Evolutionary conservation across 2,888 invertebrate genomes (phyloP), one percentile per base, ranked within the genome.

Genomic region (Isoperla grammatica): DNA sequence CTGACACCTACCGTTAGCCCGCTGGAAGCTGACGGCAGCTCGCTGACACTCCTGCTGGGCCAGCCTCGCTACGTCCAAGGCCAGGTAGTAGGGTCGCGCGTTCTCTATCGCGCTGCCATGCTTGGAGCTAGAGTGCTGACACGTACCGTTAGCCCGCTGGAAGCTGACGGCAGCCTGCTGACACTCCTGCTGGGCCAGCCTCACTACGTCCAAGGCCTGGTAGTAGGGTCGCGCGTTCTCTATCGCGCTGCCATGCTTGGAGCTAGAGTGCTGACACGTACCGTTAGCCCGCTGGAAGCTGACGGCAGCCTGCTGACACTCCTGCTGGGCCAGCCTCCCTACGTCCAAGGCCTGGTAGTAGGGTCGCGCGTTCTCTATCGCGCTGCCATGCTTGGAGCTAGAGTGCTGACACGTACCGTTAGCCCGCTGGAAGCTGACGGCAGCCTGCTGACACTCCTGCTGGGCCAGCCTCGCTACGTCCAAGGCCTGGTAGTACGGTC

Each of bases 281-380:
- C 92, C 90, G 75, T 88, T 93, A 39, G 95, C 93, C 67, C 91
- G 80, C 75, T 94, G 94, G 75, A 89, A 96, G 70, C 90, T 85
- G 12, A 91, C 87, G 37, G 95, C 95, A 35, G 95, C 94, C 69
- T 87, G 85, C 74, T 96, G 91, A 69, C 95, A 94, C 70, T 94
- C 91, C 35, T 76, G 69, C 71, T 84, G 79, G 1, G 64, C 60
- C n/a, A 40, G 42, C 48, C 57, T 48, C 20, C 62, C 64, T 15
- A 62, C 60, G 46, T 64, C 64, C 17, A 62, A 81, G 35, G 93
- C 87, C 76, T 93, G 94, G 77, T 93, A 95, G 70, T 93, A 95
- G 1, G 93, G 93, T 66, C 91, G 82, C 3, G 94, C 90, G 74
- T 90, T 86, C 70, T 92, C 89, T 54, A 95, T 88, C 68, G 89